phyloP scores from a whole-genome alignment of 1,140 invertebrate species.

The Scaptomyza montana region DNA sequence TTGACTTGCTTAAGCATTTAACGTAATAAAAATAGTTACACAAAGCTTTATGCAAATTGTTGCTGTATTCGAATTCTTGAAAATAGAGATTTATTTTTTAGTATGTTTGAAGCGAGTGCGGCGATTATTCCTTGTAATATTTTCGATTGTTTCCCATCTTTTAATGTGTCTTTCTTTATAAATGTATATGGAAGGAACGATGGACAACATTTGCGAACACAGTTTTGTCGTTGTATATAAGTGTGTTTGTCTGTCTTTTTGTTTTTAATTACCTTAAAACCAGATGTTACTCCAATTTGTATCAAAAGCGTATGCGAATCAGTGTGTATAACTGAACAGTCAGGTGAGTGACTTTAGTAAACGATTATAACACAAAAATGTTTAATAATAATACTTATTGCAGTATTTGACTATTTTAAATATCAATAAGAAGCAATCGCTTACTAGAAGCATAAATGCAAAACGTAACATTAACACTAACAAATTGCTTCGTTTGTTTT shows the following conservation, averaged over 20 bases:
- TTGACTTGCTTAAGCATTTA: conserved; percentile 33
- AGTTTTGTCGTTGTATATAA: conserved; percentile 57
- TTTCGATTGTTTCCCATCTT: not conserved
- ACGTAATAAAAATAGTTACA: conserved; percentile 33
- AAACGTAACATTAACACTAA: conserved; percentile 64
- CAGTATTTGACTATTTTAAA: conserved; percentile 28
- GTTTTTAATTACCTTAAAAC: conserved; percentile 2
- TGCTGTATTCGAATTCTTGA: conserved; percentile 38
- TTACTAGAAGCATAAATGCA: conserved; percentile 72
- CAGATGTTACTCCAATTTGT: not conserved
- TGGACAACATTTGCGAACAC: conserved; percentile 70
- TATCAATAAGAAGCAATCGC: conserved; percentile 24
- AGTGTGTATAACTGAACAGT: too few species aligned
- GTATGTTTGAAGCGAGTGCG: conserved; percentile 60
- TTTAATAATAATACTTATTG: not conserved
- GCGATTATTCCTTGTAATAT: conserved; percentile 36
- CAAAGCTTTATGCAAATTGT: conserved; percentile 11
- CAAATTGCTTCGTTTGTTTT: conserved; percentile 40
- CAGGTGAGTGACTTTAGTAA: not conserved
- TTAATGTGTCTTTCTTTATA: conserved; percentile 26
- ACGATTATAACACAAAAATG: not conserved
- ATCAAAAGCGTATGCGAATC: not conserved
- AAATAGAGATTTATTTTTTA: conserved; percentile 50
- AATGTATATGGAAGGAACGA: conserved; percentile 71
- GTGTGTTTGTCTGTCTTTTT: conserved; percentile 9